Evolutionary conservation across 2,113 vertebrate species (phyloP), one percentile per base, ranked within the genome.

Genomic region (Lophochroa leadbeateri): DNA sequence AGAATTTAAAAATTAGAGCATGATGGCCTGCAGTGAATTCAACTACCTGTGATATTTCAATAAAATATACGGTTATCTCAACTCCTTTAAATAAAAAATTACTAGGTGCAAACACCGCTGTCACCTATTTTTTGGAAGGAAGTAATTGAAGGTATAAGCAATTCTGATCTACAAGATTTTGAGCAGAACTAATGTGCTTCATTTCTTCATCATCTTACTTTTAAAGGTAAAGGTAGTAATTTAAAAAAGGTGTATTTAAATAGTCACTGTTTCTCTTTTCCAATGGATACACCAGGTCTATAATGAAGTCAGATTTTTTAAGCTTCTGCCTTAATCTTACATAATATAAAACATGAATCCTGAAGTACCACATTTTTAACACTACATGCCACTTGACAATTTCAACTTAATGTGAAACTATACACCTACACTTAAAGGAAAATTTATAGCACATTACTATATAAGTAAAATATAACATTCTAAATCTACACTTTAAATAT

Each of bases 201-300:
- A 33, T 78, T 78, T 91, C 11, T n/a, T 13, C 15, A 25, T 53
- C 3, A 35, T 44, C 37, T 69, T 84, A 46, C 10, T 57, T 74
- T 71, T 41, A 67, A 74, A 41, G 7, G 2, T 11, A 25, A 3
- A 41, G 7, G 2, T 11, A 25, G 3, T 31, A 0, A 72, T 90
- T 84, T 72, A 0, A 16, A 76, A 60, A 76, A 71, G 7, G 14
- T 55, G 4, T 27, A 33, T 15, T 15, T 55, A 81, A 63, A 52
- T 52, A 44, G 24, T 44, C 6, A 21, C 2, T n/a, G 29, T 63
- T 86, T 67, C 7, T 44, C 25, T 61, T 89, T 89, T 88, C 12
- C 10, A 64, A 37, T 10, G 76, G 7, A 46, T 10, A 37, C 1
- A 58, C 27, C 11, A 69, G 28, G 63, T 61, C 61, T 81, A 12